Conservation (phyloP, 2,797 vertebrate species). For the Percopsis omiscomaycus region DNA sequence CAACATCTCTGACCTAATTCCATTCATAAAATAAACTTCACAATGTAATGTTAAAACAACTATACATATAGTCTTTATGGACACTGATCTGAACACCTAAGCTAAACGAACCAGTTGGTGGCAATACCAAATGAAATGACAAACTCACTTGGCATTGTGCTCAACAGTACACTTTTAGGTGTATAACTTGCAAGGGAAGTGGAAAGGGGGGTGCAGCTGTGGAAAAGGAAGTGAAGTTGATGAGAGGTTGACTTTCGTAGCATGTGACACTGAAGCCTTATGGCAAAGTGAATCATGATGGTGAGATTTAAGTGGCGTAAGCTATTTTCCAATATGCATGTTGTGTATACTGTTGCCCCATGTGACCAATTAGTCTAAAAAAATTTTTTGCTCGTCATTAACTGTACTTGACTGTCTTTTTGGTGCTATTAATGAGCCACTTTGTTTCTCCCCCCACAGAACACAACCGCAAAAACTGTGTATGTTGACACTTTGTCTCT, state of each 20-base stretch:
- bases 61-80: no score
- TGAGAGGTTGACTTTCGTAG: conserved; percentile 26
- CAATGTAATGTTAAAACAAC: no score
- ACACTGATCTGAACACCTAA: no score
- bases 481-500: conserved; percentile 55
- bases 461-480: conserved; percentile 18
- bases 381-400: no score
- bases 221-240: conserved; percentile 53
- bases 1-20: not conserved
- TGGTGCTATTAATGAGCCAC: not conserved
- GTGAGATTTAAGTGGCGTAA: not conserved
- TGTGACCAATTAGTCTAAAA: no score
- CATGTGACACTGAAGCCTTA: conserved; percentile 20
- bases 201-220: not conserved
- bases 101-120: not conserved
- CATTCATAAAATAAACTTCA: no score
- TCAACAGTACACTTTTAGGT: not conserved
- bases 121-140: not conserved
- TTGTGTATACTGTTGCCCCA: no score
- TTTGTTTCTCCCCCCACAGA: conserved; percentile 53
- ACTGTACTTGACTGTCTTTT: not conserved
- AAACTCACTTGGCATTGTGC: not conserved
- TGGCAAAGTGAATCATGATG: conserved; percentile 1
- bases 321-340: no score
- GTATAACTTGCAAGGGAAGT: conserved; percentile 33